These are phyloP conservation scores for Synanthedon myopaeformis DNA, from an alignment of 2,888 invertebrate species.

Conservation along the genomic window DNA sequence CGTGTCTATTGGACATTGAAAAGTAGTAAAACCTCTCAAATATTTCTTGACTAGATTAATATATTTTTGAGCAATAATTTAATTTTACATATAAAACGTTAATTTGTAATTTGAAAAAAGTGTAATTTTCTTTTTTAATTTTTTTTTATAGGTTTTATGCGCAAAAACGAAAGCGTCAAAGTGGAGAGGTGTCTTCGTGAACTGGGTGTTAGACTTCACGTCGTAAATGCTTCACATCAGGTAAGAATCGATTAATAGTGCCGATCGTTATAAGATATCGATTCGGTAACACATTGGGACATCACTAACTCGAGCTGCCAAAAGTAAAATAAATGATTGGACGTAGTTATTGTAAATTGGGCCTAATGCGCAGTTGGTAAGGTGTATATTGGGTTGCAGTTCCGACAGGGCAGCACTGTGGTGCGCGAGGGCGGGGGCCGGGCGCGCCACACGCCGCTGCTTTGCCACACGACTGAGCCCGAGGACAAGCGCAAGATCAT, in stretches of 20 bases:
- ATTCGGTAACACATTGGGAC: too few relatives aligned
- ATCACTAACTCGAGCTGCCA: too few relatives aligned
- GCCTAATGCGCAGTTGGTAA: too few relatives aligned
- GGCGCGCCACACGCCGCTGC: constrained; percentile 78
- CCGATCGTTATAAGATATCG: too few relatives aligned
- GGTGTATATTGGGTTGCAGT: constrained; percentile 38
- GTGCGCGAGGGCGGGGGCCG: constrained; percentile 73
- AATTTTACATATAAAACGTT: too few relatives aligned
- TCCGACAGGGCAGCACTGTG: constrained; percentile 85
- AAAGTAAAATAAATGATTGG: neutral
- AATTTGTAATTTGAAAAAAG: too few relatives aligned
- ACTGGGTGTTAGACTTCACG: constrained; percentile 85
- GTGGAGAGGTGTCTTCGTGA: constrained; percentile 87
- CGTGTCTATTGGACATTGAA: too few relatives aligned
- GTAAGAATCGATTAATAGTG: constrained; percentile 15
- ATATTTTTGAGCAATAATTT: too few relatives aligned
- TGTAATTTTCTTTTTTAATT: too few relatives aligned
- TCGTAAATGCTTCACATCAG: constrained; percentile 76
- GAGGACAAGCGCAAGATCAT: constrained; percentile 99
- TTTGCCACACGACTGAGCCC: constrained; percentile 89
- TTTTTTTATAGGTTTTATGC: constrained; percentile 80
- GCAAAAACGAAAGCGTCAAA: constrained; percentile 91
- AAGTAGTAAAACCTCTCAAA: too few relatives aligned
- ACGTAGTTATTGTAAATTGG: neutral
- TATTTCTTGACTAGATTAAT: too few relatives aligned